A percentile compares a stretch with the other conserved stretches of the same genome.
Evolutionary conservation across 2,888 invertebrate genomes (phyloP).

Genomic region (Dryobotodes eremita): DNA sequence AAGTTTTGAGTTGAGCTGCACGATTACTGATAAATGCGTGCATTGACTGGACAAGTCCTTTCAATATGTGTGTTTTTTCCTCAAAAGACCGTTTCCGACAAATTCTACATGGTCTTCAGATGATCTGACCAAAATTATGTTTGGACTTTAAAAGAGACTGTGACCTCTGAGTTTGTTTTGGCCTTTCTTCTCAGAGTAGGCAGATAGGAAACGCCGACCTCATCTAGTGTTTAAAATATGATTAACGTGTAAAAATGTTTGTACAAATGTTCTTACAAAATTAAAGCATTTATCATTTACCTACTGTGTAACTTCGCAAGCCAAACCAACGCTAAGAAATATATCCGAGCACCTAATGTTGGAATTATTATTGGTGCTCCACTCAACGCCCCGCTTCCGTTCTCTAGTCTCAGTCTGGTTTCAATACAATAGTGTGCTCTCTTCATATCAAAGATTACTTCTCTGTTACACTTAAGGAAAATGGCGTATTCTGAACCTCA

Average conservation of each 20-base stretch:
- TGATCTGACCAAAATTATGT: background rate
- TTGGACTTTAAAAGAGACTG: background rate
- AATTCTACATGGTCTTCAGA: background rate
- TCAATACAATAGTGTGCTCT: conserved; percentile 7
- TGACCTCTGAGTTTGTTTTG: no score
- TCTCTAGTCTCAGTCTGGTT: background rate
- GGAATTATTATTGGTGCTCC: no score
- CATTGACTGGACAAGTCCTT: no score
- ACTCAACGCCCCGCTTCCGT: background rate
- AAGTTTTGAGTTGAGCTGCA: no score
- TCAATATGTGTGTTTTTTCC: no score
- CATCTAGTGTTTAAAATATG: background rate
- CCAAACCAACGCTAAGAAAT: no score
- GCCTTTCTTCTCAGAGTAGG: no score
- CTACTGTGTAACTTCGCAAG: no score
- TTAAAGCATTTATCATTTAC: no score
- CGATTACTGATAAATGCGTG: no score
- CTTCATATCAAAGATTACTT: conserved; percentile 28
- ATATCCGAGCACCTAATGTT: no score
- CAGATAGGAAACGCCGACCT: background rate
- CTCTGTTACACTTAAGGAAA: conserved; percentile 30
- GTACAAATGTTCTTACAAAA: background rate
- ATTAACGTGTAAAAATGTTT: background rate
- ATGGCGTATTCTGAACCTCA: conserved; percentile 9
- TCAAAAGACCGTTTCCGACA: background rate